Conservation (phyloP, 2,113 vertebrate species). For the Vidua macroura region DNA sequence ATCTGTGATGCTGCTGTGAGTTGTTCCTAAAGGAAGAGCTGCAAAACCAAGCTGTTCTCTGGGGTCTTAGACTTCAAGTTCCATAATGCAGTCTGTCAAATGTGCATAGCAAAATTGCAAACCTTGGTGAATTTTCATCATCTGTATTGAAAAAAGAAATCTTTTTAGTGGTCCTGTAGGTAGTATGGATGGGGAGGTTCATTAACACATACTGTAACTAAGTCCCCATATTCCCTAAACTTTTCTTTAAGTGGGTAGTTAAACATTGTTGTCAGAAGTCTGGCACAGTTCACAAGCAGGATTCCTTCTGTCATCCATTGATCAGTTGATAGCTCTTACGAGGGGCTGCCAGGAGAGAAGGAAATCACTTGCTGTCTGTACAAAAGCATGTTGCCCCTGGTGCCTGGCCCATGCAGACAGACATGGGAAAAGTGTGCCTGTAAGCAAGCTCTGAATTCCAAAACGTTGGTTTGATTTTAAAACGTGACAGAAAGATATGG, state of each 20-base stretch:
- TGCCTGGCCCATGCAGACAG: neutral
- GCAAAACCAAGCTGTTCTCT: neutral
- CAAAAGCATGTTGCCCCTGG: neutral
- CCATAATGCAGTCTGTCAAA: neutral
- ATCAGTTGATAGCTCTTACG: neutral
- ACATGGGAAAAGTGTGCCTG: fast-evolving
- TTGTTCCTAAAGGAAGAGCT: neutral
- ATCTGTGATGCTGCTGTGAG: neutral
- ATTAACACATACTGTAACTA: neutral
- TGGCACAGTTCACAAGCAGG: neutral
- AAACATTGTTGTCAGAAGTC: neutral
- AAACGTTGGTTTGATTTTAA: neutral
- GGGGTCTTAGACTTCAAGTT: neutral
- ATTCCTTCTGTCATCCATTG: neutral
- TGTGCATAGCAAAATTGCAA: neutral
- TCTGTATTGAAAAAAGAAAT: neutral
- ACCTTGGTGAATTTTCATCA: neutral
- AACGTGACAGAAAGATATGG: neutral
- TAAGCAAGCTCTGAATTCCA: neutral
- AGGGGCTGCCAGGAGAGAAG: constrained; percentile 12
- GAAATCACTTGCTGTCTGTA: neutral
- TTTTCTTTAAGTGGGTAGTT: neutral
- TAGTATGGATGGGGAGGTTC: neutral
- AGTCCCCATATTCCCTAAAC: neutral
- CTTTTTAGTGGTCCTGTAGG: neutral